Conservation (phyloP, 2,113 vertebrate genomes). For the Rhizomys pruinosus region DNA sequence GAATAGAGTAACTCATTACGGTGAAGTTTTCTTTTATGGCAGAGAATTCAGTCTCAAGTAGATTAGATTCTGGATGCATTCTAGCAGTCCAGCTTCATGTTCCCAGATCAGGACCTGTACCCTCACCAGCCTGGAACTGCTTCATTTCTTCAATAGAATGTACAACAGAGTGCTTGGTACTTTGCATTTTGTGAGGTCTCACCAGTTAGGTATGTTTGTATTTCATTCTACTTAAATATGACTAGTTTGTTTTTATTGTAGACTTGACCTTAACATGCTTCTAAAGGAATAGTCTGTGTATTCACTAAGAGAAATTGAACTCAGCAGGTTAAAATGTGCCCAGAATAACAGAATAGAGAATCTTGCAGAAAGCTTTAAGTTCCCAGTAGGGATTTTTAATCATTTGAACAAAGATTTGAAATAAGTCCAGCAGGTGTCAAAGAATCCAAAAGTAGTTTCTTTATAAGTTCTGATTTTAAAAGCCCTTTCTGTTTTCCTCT, state of each 20-base stretch:
- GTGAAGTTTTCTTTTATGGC: not conserved
- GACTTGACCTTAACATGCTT: constrained; percentile 30
- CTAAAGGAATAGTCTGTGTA: not conserved
- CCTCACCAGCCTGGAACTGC: not conserved
- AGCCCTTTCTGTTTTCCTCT: constrained; percentile 2
- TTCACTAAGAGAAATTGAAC: constrained; percentile 55
- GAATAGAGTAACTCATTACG: not conserved
- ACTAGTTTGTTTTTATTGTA: constrained; percentile 19
- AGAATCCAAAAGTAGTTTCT: constrained; percentile 42
- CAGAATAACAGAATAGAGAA: constrained; percentile 62
- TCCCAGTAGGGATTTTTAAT: constrained; percentile 67
- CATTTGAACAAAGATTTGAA: constrained; percentile 61
- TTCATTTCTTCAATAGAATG: not conserved
- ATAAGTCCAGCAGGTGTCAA: constrained; percentile 66
- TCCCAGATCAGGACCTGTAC: not conserved
- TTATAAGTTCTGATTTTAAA: constrained; percentile 50
- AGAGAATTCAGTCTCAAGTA: not conserved
- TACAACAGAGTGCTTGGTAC: not conserved
- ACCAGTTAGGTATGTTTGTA: constrained; percentile 23
- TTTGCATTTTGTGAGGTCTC: constrained; percentile 10
- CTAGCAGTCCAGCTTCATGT: not conserved
- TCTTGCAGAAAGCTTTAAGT: constrained; percentile 58
- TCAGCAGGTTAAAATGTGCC: constrained; percentile 60
- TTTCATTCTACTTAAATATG: constrained; percentile 55
- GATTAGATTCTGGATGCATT: not conserved